Base-by-base conservation (phyloP, 2,113 vertebrate genomes). In the Lamprologus ornatipinnis region DNA sequence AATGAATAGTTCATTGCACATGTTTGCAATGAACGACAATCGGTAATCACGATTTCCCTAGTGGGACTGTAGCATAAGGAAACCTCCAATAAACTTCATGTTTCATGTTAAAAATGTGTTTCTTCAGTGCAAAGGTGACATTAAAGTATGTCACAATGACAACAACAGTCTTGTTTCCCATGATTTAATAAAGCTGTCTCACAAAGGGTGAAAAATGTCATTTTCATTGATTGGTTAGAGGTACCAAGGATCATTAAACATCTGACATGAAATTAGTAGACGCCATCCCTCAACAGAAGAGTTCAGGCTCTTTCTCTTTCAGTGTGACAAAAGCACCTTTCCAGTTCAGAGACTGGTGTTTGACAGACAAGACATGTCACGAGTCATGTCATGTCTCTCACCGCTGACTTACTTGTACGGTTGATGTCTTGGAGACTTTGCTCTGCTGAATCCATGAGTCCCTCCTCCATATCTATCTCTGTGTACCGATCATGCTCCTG, bases 401-500 rank as follows among this genome's bases (percentile, higher is more conserved):
- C 7, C 3, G 4, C 37, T 31, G 57, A 97, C 98, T 98, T 93
- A 99, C 98, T 96, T 63, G 95, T 98, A 89, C 96, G 96, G 95
- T 92, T 97, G 94, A 97, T 95, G 3, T 96, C 97, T 51, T 95
- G 92, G 10, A 95, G 90, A 8, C 94, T 95, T 65, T 95, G 93
- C 8, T 95, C 95, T 0, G 90, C 85, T 9, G 91, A 93, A 81
- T 96, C 95, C 87, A 93, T 81, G 2, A 94, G 85, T 35, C 95
- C 96, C 4, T 91, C 95, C 90, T 97, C 95, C 0, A 95, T 83
- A 89, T 96, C 96, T 5, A 93, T 49, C 79, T 95, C 95, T 80
- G 57, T 58, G 88, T 94, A 96, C 4, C 92, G 97, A 1, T 97
- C 94, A 0, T 95, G 95, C 19, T 95, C 93, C 0, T 96, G 96